Evolutionary conservation across 2,888 invertebrate genomes (phyloP), one percentile per base, ranked within the genome.

Genomic region (Drosophila lacicola): DNA sequence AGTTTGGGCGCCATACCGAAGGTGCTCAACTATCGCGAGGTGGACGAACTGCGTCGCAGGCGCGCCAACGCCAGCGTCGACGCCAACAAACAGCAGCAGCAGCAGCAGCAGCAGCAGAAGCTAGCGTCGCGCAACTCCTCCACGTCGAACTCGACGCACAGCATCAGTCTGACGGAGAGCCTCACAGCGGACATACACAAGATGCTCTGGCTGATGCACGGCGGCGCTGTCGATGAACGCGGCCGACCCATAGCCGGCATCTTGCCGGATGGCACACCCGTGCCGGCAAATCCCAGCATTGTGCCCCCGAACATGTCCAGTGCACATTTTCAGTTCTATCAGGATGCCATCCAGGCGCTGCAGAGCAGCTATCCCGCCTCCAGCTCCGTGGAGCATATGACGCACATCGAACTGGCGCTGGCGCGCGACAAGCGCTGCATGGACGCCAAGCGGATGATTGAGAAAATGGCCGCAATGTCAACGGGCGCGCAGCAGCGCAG

Each of bases 61-160:
- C 80, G 92, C 1, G 69, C 81, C n/a, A 39, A n/a, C 1, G 19
- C 46, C 36, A 39, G 25, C 3, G 25, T 34, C 6, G 51, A 37
- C 8, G 14, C 11, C 41, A 70, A 10, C 47, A 54, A n/a, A n/a
- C 46, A 47, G 1, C 64, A 50, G 21, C 39, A 17, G 17, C 64
- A 50, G 19, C 39, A 17, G 17, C 17, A 17, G 17, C 17, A 17
- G 17, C 17, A 17, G 17, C 17, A 21, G 4, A 69, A 60, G 37
- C 70, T 65, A 5, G 93, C 78, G 91, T 94, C 92, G 91, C 93
- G 84, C 90, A 94, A 94, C 76, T 94, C 94, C 36, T 94, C 94
- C 10, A 93, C 94, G 60, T 90, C 94, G 91, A 85, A 88, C 8
- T 88, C 94, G 91, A 91, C 94, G 92, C 90, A 93, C 93, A 93